Conservation (phyloP, 2,113 vertebrate genomes). For the Bostrychus sinensis region DNA sequence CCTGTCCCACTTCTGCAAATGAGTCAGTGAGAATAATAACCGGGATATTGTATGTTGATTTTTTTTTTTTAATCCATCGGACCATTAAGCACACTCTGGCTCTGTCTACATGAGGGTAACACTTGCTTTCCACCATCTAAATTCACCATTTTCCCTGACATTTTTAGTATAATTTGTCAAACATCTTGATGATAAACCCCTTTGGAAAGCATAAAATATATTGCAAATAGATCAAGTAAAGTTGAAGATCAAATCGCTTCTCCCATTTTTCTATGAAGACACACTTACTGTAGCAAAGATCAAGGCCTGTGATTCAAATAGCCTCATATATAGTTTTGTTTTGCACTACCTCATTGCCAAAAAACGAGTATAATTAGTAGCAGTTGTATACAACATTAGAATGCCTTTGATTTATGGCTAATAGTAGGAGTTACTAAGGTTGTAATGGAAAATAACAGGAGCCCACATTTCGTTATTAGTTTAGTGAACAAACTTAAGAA, state of each 20-base stretch:
- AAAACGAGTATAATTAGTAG: constrained; percentile 19
- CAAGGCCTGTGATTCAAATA: constrained; percentile 58
- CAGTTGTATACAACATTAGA: constrained; percentile 21
- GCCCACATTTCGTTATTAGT: constrained; percentile 10
- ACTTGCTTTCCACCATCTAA: not conserved
- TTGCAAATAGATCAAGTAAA: constrained; percentile 13
- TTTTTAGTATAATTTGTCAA: not conserved
- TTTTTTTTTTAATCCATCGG: too few relatives aligned
- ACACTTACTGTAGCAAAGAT: constrained; percentile 74
- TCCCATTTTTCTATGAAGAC: constrained; percentile 46
- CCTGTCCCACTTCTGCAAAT: constrained; percentile 29
- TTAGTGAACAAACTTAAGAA: not conserved
- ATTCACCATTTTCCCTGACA: constrained; percentile 2
- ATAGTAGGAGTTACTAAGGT: not conserved
- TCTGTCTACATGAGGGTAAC: constrained; percentile 14
- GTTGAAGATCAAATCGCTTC: constrained; percentile 31
- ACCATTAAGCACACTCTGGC: not conserved
- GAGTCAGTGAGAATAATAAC: constrained; percentile 16
- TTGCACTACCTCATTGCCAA: constrained; percentile 69
- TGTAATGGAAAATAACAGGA: constrained; percentile 4
- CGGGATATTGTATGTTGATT: too few relatives aligned
- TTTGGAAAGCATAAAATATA: constrained; percentile 4
- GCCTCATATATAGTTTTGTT: constrained; percentile 22
- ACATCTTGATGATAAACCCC: constrained; percentile 2
- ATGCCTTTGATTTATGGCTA: constrained; percentile 6